phyloP scores from a whole-genome alignment of 1,140 invertebrate genomes.

The Dufourea novaeangliae region DNA sequence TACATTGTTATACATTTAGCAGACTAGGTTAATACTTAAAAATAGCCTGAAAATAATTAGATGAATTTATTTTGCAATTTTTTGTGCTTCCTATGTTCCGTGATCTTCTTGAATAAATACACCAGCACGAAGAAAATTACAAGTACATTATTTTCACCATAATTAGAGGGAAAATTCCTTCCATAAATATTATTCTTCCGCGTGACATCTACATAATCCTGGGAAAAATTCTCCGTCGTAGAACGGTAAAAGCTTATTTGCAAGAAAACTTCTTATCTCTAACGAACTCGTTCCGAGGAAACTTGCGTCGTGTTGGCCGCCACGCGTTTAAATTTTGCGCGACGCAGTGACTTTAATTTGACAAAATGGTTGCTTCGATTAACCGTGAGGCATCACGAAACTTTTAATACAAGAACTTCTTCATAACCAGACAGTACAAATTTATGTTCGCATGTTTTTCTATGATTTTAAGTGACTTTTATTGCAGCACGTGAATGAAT shows the following conservation, averaged over 20 bases:
- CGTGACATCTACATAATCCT: constrained; percentile 52
- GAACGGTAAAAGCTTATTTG: constrained; percentile 57
- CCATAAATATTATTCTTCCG: constrained; percentile 50
- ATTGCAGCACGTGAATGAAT: background rate
- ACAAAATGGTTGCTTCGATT: constrained; percentile 19
- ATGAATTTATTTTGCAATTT: background rate
- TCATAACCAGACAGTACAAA: background rate
- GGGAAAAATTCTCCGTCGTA: constrained; percentile 55
- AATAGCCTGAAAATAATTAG: background rate
- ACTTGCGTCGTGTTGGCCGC: constrained; percentile 34
- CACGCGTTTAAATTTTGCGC: constrained; percentile 44
- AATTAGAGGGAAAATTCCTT: constrained; percentile 50
- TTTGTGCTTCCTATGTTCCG: too few species aligned
- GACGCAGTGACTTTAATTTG: constrained; percentile 34
- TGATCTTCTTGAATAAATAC: constrained; percentile 14
- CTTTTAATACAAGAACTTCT: background rate
- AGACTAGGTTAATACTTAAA: background rate
- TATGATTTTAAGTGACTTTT: background rate
- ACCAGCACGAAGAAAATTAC: constrained; percentile 13
- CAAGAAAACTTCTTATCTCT: constrained; percentile 61
- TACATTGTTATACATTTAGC: background rate
- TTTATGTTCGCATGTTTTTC: background rate
- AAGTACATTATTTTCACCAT: constrained; percentile 40
- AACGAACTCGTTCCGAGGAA: constrained; percentile 60
- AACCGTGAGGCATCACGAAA: background rate